A percentile compares a stretch with the other conserved stretches of the same genome.
Conservation (phyloP, 1,140 invertebrate species). For the Drosophila repleta region DNA sequence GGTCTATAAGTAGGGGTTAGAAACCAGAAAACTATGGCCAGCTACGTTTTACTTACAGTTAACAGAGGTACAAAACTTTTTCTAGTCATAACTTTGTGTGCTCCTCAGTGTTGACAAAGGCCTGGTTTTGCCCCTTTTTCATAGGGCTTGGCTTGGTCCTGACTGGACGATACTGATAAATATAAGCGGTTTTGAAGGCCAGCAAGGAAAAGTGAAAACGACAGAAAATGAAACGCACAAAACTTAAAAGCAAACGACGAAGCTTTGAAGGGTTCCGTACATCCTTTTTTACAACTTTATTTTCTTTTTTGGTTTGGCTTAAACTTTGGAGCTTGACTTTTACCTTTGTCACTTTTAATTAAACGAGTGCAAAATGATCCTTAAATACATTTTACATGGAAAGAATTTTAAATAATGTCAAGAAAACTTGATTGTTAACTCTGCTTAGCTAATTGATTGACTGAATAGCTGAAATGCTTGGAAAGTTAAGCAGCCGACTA, state of each 20-base stretch:
- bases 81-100: conserved; percentile 20
- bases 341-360: conserved; percentile 72
- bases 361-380: conserved; percentile 62
- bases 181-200: conserved; percentile 39
- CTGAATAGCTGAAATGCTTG: too few species aligned
- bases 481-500: too few species aligned
- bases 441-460: too few species aligned
- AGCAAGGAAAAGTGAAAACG: conserved; percentile 72
- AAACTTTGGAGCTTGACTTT: conserved; percentile 14
- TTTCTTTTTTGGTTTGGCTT: conserved; percentile 29
- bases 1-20: not conserved
- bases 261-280: conserved; percentile 9
- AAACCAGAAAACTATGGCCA: conserved; percentile 57
- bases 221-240: conserved; percentile 72
- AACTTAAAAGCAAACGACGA: conserved; percentile 57
- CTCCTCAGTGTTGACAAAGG: conserved; percentile 72
- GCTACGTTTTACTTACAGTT: conserved; percentile 73
- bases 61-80: conserved; percentile 61
- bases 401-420: conserved; percentile 51
- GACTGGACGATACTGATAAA: conserved; percentile 55
- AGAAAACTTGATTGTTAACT: not conserved
- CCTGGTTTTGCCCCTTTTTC: conserved; percentile 11
- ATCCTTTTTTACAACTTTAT: not conserved
- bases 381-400: conserved; percentile 47
- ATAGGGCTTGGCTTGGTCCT: conserved; percentile 5